Conservation (phyloP, 2,797 vertebrate genomes). For the Typhlichthys subterraneus region DNA sequence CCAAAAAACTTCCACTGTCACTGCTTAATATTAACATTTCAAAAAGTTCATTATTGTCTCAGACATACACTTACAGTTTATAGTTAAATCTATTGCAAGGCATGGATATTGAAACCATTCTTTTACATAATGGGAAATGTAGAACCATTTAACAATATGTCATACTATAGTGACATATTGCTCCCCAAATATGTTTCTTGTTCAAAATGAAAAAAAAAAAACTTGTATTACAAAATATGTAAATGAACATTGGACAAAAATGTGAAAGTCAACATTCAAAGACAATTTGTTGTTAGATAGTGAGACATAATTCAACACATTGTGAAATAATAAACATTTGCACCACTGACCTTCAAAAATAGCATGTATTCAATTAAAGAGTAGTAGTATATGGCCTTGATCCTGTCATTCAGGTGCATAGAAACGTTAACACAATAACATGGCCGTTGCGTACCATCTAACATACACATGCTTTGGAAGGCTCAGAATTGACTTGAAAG, state of each 20-base stretch:
- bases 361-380: conserved; percentile 18
- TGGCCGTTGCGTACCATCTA: neutral
- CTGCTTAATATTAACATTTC: too few species aligned
- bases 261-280: too few species aligned
- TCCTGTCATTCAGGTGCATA: conserved; percentile 48
- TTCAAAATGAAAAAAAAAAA: neutral
- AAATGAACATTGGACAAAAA: neutral
- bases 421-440: conserved; percentile 26
- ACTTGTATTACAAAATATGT: neutral
- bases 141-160: too few species aligned
- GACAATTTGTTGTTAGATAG: too few species aligned
- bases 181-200: too few species aligned
- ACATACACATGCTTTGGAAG: neutral
- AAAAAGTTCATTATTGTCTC: too few species aligned
- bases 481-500: neutral
- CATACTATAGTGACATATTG: too few species aligned
- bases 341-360: conserved; percentile 18
- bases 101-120: neutral
- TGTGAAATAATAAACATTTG: neutral
- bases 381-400: conserved; percentile 46
- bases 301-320: neutral
- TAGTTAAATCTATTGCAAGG: neutral
- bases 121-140: too few species aligned
- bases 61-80: neutral
- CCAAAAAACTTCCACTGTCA: too few species aligned